Evolutionary conservation across 1,140 invertebrate genomes (phyloP).

Genomic region (Mylabris phalerata): DNA sequence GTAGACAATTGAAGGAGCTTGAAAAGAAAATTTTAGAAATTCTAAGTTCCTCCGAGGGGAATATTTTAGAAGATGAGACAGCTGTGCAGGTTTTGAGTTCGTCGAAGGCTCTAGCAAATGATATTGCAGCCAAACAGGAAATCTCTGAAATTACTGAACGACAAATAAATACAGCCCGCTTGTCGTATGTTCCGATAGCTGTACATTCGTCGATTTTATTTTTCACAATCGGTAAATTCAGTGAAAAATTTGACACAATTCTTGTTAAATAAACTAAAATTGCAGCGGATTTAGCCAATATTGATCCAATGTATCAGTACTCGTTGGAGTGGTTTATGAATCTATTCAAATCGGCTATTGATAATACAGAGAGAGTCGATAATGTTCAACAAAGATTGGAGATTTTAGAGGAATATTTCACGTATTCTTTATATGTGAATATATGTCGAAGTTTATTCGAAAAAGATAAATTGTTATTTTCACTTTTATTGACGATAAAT

Average conservation of each 20-base stretch:
- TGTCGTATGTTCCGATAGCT: conserved; percentile 78
- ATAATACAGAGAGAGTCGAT: conserved; percentile 78
- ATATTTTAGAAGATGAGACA: conserved; percentile 88
- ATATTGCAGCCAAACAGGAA: conserved; percentile 78
- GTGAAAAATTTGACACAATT: too few species aligned
- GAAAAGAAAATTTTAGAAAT: conserved; percentile 89
- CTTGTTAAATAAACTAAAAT: conserved; percentile 36
- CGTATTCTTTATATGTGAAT: conserved; percentile 81
- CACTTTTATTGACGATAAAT: conserved; percentile 79
- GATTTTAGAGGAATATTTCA: conserved; percentile 77
- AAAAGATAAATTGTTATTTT: conserved; percentile 90
- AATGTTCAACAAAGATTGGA: conserved; percentile 64
- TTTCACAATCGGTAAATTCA: conserved; percentile 71
- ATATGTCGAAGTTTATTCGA: conserved; percentile 84
- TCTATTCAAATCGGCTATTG: conserved; percentile 77
- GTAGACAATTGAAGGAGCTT: conserved; percentile 60
- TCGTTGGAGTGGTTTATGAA: conserved; percentile 90
- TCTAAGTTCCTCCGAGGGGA: conserved; percentile 74
- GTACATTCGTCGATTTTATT: conserved; percentile 84
- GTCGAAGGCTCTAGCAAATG: conserved; percentile 75
- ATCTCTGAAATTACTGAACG: conserved; percentile 48
- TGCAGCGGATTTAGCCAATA: conserved; percentile 83
- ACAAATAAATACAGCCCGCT: conserved; percentile 73
- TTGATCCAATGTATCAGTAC: conserved; percentile 96
- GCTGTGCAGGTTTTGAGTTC: conserved; percentile 81